Evolutionary conservation across 2,797 vertebrate species (phyloP).

Genomic region (Gila robusta): DNA sequence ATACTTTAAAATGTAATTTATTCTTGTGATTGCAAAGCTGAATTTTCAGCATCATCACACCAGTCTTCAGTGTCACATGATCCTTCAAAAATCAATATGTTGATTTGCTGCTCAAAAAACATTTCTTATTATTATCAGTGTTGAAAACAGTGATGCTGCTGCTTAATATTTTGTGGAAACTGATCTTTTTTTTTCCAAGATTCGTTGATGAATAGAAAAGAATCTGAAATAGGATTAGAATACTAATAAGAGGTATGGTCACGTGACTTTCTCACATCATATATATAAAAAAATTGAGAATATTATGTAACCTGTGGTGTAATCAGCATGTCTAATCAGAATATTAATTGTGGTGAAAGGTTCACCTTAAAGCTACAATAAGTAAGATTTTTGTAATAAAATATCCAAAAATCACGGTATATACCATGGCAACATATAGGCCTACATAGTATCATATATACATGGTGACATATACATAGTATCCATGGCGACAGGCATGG

Average conservation of each 20-base stretch:
- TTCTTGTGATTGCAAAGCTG: not conserved
- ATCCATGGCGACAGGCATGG: too few species aligned
- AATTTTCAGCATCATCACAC: not conserved
- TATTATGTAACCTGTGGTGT: constrained; percentile 9
- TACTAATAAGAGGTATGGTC: not conserved
- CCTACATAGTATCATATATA: too few species aligned
- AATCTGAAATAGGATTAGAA: not conserved
- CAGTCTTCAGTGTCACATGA: not conserved
- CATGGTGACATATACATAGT: too few species aligned
- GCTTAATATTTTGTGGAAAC: not conserved
- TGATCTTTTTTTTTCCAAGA: not conserved
- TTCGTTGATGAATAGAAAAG: not conserved
- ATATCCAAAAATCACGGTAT: too few species aligned
- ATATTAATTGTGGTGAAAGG: constrained; percentile 7
- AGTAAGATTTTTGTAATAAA: too few species aligned
- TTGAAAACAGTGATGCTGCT: not conserved
- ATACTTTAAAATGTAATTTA: not conserved
- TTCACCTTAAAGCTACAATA: not conserved
- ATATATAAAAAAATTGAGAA: not conserved
- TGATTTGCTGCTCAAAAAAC: not conserved
- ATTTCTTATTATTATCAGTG: too few species aligned
- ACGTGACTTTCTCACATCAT: not conserved
- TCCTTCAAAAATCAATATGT: not conserved
- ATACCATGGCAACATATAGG: too few species aligned
- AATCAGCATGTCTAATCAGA: not conserved